Percentiles rank a stretch among this genome's conserved stretches.
These are phyloP conservation scores for Proales similis DNA, from an alignment of 1,140 invertebrate genomes.

Conservation along the genomic window DNA sequence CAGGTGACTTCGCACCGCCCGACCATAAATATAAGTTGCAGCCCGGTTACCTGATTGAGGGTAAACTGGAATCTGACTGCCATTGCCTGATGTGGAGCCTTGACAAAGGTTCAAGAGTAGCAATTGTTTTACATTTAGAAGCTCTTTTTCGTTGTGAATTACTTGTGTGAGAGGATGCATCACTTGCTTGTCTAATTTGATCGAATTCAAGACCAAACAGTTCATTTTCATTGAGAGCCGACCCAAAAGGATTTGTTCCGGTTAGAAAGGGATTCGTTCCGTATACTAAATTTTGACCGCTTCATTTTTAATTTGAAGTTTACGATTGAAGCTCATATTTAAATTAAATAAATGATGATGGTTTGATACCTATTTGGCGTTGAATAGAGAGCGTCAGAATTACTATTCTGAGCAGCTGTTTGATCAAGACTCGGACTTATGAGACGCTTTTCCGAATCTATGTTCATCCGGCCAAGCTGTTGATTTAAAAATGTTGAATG, in stretches of 20 bases:
- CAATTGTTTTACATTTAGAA: slow-evolving; percentile 10
- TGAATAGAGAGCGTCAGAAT: background rate
- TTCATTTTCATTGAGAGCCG: slow-evolving; percentile 25
- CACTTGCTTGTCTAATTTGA: slow-evolving; percentile 11
- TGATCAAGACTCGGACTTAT: background rate
- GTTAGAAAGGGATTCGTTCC: no score
- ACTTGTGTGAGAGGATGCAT: slow-evolving; percentile 26
- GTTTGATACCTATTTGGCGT: slow-evolving; percentile 12
- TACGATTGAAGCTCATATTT: no score
- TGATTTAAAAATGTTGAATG: slow-evolving; percentile 21
- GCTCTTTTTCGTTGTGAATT: slow-evolving; percentile 5
- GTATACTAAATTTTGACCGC: no score
- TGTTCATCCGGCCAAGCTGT: background rate
- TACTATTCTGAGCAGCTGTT: background rate
- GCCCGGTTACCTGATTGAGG: slow-evolving; percentile 22
- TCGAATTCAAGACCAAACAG: slow-evolving; percentile 36
- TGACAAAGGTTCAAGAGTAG: slow-evolving; percentile 6
- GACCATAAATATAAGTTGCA: slow-evolving; percentile 15
- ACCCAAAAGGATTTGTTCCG: no score
- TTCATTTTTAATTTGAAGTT: no score
- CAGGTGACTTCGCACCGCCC: no score
- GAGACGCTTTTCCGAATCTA: background rate
- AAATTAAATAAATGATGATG: no score
- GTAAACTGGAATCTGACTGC: slow-evolving; percentile 27
- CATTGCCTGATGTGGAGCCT: no score